Evolutionary conservation across 2,888 invertebrate species (phyloP), one percentile per base, ranked within the genome.

Genomic region (Nyleta sp.): DNA sequence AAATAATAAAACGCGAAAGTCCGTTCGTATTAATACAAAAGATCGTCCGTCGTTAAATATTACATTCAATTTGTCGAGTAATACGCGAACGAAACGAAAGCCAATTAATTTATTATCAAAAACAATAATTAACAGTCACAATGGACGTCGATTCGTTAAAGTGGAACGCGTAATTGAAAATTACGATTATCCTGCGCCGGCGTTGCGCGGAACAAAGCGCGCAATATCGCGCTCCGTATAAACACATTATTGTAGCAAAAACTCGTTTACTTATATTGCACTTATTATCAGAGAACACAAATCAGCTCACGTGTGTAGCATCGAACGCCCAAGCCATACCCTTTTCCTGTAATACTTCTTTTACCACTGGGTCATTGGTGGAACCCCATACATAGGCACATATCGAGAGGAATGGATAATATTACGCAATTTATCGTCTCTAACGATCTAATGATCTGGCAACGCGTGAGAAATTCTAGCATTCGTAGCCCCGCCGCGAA

Each of bases 351-450:
- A 73, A 80, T 60, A 74, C 68, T 68, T 74, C 67, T 80, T 64
- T 73, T 73, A 50, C 73, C 73, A 67, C 55, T 80, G 77, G 73
- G 80, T 77, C 74, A 80, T 65, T 65, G 70, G 76, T 79, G 55
- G 70, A 65, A 50, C 64, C 70, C 64, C 78, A 57, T 74, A 70
- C 73, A 74, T 64, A 65, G 78, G 17, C 78, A 62, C 62, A 48
- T 50, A 73, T 67, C 72, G 72, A 72, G 79, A 80, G 68, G 72
- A 80, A 72, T 68, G 64, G 64, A 72, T 68, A 70, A 73, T 70
- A 70, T 80, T 76, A 76, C 76, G 76, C 70, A 76, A 80, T 70
- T 76, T 80, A 80, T 80, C 80, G 76, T 80, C 73, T 65, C 70
- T 70, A 73, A 76, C 65, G 76, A 76, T 80, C 76, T 70, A 72